Conservation (phyloP, 2,797 vertebrate species). For the Sebastes alutus region DNA sequence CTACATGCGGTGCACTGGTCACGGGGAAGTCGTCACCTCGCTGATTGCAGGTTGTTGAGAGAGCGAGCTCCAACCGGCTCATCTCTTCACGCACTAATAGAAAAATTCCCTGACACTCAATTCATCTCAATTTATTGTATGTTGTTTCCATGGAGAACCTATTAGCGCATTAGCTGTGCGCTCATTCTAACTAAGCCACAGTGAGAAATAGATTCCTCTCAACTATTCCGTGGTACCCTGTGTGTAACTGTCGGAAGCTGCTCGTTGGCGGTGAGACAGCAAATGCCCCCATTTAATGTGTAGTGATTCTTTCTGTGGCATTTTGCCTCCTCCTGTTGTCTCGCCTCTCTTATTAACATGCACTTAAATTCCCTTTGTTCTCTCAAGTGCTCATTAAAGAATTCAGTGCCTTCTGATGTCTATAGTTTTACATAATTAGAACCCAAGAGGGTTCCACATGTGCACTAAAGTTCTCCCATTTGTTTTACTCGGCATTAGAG, state of each 20-base stretch:
- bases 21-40: conserved; percentile 11
- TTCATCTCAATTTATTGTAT: conserved; percentile 68
- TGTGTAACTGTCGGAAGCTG: conserved; percentile 50
- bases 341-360: conserved; percentile 85
- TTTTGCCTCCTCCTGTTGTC: conserved; percentile 82
- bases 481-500: conserved; percentile 87
- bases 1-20: neutral
- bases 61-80: conserved; percentile 6
- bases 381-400: conserved; percentile 87
- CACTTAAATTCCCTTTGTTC: conserved; percentile 88
- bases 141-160: conserved; percentile 64
- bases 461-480: conserved; percentile 84
- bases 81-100: conserved; percentile 38
- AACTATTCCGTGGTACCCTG: conserved; percentile 23
- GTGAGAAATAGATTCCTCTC: conserved; percentile 50
- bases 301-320: conserved; percentile 74
- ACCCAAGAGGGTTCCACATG: conserved; percentile 84
- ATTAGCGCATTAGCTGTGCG: conserved; percentile 48
- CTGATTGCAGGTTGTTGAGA: conserved; percentile 24
- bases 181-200: conserved; percentile 29
- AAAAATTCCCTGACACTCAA: conserved; percentile 50
- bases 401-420: conserved; percentile 86
- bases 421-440: conserved; percentile 89
- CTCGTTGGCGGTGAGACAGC: conserved; percentile 56
- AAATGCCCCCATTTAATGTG: conserved; percentile 71